Conservation (phyloP, 2,888 invertebrate genomes). For the Dilophus febrilis region DNA sequence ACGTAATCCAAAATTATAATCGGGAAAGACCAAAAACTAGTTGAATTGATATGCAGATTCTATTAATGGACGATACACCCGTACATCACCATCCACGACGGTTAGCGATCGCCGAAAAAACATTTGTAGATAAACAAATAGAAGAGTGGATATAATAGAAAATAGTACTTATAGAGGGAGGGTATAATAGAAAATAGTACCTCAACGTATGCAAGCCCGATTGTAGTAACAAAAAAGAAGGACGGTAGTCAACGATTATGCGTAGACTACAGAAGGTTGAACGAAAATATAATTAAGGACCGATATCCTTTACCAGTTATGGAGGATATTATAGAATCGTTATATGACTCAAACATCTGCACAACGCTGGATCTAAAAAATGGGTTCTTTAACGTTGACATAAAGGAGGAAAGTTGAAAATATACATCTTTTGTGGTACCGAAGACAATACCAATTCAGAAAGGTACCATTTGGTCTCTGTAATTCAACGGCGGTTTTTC, state of each 20-base stretch:
- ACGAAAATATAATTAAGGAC: slow-evolving; percentile 20
- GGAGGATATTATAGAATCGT: slow-evolving; percentile 20
- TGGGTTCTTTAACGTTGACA: slow-evolving; percentile 20
- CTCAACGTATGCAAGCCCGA: slow-evolving; percentile 18
- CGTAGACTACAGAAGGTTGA: slow-evolving; percentile 25
- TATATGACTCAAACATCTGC: slow-evolving; percentile 12
- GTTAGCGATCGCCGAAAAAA: slow-evolving; percentile 14
- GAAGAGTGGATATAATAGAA: too few relatives aligned
- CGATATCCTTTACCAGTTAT: slow-evolving; percentile 22
- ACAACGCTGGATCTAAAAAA: slow-evolving; percentile 18
- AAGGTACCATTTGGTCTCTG: too few relatives aligned
- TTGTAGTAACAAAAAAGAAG: too few relatives aligned
- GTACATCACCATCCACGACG: too few relatives aligned
- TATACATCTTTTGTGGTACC: slow-evolving; percentile 24
- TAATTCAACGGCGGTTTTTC: slow-evolving; percentile 21
- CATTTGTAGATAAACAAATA: slow-evolving; percentile 17
- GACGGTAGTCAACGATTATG: slow-evolving; percentile 13
- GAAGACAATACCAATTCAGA: slow-evolving; percentile 23
- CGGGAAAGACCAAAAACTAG: slow-evolving; percentile 10
- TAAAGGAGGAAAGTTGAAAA: slow-evolving; percentile 13
- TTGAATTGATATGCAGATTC: neutral
- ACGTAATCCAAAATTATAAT: slow-evolving; percentile 14
- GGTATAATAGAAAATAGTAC: slow-evolving; percentile 16
- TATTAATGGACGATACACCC: too few relatives aligned
- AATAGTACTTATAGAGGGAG: too few relatives aligned